Base-by-base conservation (phyloP, 2,113 vertebrate genomes). In the Oenanthe oenanthe region DNA sequence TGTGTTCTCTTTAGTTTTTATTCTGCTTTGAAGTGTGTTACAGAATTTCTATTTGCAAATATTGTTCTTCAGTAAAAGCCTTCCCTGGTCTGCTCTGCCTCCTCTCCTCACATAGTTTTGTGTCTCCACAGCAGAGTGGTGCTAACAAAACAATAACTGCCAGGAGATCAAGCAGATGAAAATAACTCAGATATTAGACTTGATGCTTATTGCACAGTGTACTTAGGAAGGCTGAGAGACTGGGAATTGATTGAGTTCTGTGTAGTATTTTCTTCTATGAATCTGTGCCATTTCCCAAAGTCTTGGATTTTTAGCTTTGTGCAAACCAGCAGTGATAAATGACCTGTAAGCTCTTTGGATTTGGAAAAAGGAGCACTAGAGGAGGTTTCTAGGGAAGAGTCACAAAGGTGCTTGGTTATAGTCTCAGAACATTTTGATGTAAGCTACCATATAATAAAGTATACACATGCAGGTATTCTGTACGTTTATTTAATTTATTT, bases 401-500 rank as follows among this genome's bases (percentile, higher is more conserved):
- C 45, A 57, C 17, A 65, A 53, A 42, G 7, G 3, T 71, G 17
- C 60, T 89, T 61, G 12, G 10, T 72, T 85, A 38, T 32, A 47
- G 42, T 62, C n/a, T 93, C 10, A 2, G 38, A 71, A 28, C 28
- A 6, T 31, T 87, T 61, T 56, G n/a, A 15, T 0, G 0, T 58
- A 67, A 50, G 19, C 47, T 38, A 2, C 14, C 32, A 48, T 19
- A 60, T 66, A 71, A 91, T 43, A 17, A 84, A 71, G 2, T 13
- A 57, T 18, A 72, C 28, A 40, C 54, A 22, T 29, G 15, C 62
- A 57, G 43, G 28, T 88, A 61, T 91, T 95, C 54, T 91, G 57
- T 76, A 68, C 18, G 77, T 93, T 97, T 88, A 88, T 80, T 97
- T 97, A 96, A 96, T 92, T 97, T 97, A 96, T 72, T 93, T 91